phyloP scores from a whole-genome alignment of 1,140 invertebrate species.

The Mesaphorura yosii region DNA sequence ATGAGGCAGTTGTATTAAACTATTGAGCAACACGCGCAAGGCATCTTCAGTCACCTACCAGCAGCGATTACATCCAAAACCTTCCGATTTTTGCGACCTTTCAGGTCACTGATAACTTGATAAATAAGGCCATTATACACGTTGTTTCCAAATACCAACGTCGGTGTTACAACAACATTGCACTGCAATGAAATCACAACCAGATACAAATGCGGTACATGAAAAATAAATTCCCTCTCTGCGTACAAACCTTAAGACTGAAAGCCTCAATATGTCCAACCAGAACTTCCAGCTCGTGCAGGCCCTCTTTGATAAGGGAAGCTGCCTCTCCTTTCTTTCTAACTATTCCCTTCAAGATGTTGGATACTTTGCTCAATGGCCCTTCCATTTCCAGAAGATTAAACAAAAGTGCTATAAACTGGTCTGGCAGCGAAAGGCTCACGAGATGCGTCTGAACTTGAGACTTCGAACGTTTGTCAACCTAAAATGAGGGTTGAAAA shows the following conservation, averaged over 20 bases:
- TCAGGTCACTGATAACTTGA: constrained; percentile 53
- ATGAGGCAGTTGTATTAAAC: too few species aligned
- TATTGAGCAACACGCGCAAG: too few species aligned
- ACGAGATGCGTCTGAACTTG: constrained; percentile 60
- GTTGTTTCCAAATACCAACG: constrained; percentile 50
- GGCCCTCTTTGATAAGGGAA: constrained; percentile 51
- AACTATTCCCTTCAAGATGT: constrained; percentile 42
- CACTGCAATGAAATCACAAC: constrained; percentile 40
- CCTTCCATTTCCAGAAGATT: constrained; percentile 61
- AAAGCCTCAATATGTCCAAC: constrained; percentile 53
- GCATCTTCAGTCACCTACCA: too few species aligned
- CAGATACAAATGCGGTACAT: background rate
- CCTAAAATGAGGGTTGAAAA: constrained; percentile 35
- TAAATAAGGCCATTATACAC: constrained; percentile 59
- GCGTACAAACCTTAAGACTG: constrained; percentile 53
- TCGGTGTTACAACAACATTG: constrained; percentile 48
- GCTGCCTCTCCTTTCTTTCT: constrained; percentile 51
- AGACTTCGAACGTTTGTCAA: constrained; percentile 51
- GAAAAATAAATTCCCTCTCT: background rate
- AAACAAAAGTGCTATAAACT: constrained; percentile 53
- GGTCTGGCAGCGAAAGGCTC: constrained; percentile 54
- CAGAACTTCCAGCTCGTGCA: constrained; percentile 60
- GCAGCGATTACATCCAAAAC: constrained; percentile 51
- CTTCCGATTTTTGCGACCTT: constrained; percentile 44
- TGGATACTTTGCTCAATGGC: constrained; percentile 49